Evolutionary conservation across 2,797 vertebrate genomes (phyloP), one percentile per base, ranked within the genome.

Genomic region (Crocodylus rhombifer): DNA sequence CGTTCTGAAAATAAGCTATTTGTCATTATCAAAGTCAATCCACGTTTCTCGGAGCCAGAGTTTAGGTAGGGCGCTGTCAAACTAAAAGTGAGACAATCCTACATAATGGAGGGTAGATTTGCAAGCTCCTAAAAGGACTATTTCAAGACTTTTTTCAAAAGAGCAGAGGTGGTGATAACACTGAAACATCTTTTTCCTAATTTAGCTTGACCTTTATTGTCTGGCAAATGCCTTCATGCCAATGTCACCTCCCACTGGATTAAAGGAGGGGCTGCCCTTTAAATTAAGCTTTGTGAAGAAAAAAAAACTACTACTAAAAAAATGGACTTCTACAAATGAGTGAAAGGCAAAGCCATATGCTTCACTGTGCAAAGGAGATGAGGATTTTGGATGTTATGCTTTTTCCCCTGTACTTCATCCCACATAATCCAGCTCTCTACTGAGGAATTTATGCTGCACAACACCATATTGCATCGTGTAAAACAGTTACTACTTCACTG

Each of bases 101-200:
- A 33, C 25, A 4, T 62, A 36, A 86, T 5, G 7, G 51, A 63
- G 81, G 26, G 74, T 0, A 0, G 3, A 15, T 30, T 71, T 58
- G 77, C 64, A 14, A 67, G 15, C 28, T 71, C 25, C 21, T 71
- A 15, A 26, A 25, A n/a, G 3, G 20, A 65, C 7, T 4, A 0
- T 36, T 42, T n/a, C 73, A n/a, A 0, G 60, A 8, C 76, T 64
- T 74, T n/a, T 51, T 77, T 79, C 57, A 4, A 20, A 23, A 55
- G 20, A 1, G 6, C 36, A 36, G 80, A 12, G 4, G 64, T 74
- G 42, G 7, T 21, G 26, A 42, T 30, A 88, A 74, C 69, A 16
- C 55, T 65, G 77, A 75, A 60, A 55, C 51, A 42, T 2, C 21
- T 20, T 71, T 71, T 63, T 76, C 14, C 1, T 0, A 84, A 58